Conservation (phyloP, 2,113 vertebrate species). For the Phyllostomus hastatus region DNA sequence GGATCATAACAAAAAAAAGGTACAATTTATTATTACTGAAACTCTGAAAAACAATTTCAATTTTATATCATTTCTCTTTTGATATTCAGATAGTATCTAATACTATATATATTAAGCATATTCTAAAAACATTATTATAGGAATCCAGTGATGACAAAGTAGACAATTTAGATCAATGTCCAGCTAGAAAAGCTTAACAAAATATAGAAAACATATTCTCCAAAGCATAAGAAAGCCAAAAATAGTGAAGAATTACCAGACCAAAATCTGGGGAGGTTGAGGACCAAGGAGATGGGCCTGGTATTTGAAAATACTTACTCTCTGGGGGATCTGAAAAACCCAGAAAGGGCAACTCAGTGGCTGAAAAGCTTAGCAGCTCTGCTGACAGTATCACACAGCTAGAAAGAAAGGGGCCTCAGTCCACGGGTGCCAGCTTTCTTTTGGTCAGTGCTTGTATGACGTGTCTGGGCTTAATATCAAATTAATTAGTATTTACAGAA, state of each 20-base stretch:
- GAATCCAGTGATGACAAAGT: background rate
- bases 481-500: background rate
- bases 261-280: background rate
- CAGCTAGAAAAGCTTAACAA: background rate
- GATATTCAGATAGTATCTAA: background rate
- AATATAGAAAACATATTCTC: background rate
- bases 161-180: background rate
- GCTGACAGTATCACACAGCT: background rate
- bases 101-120: slow-evolving; percentile 18
- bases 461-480: background rate
- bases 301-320: background rate
- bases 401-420: background rate
- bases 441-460: background rate
- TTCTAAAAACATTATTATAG: background rate
- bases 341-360: background rate
- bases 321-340: background rate
- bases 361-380: background rate
- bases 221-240: background rate
- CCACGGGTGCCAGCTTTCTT: background rate
- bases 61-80: slow-evolving; percentile 2
- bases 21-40: background rate
- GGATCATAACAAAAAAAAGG: background rate
- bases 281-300: background rate
- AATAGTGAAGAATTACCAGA: background rate
- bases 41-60: slow-evolving; percentile 13